These are phyloP conservation scores for Eulemur coronatus DNA, from an alignment of 2,797 vertebrate genomes.

Conservation along the genomic window DNA sequence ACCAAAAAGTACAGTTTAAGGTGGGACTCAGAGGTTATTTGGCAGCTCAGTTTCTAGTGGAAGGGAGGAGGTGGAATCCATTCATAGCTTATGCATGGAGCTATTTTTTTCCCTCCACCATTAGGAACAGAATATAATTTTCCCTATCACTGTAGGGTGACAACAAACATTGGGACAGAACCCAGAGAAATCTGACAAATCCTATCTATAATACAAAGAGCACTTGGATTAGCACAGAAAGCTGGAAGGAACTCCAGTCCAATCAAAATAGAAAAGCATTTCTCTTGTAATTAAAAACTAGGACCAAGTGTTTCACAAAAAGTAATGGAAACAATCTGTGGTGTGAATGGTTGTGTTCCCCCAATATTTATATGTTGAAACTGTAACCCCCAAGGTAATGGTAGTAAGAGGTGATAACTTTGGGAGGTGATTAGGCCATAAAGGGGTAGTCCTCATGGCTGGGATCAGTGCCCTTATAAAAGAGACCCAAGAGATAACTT, in stretches of 20 bases:
- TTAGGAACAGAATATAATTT: background rate
- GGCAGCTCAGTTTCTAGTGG: background rate
- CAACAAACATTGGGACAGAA: background rate
- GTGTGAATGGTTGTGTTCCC: background rate
- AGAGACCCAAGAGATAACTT: background rate
- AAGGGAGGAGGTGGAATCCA: background rate
- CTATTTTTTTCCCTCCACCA: background rate
- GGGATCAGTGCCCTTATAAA: background rate
- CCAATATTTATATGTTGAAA: background rate
- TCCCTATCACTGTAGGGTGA: background rate
- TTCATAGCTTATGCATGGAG: background rate
- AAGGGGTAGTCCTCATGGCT: background rate
- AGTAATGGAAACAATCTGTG: background rate
- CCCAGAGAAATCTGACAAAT: background rate
- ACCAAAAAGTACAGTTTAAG: background rate
- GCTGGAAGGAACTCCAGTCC: background rate
- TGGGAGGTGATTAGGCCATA: background rate
- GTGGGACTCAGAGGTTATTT: background rate
- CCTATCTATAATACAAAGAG: background rate
- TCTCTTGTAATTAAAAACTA: background rate
- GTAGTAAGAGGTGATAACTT: background rate
- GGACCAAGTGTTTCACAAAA: background rate
- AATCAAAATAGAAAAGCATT: background rate
- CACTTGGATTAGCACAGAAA: background rate
- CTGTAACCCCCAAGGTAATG: background rate